Conservation (phyloP, 2,113 vertebrate species). For the Prochilodus magdalenae region DNA sequence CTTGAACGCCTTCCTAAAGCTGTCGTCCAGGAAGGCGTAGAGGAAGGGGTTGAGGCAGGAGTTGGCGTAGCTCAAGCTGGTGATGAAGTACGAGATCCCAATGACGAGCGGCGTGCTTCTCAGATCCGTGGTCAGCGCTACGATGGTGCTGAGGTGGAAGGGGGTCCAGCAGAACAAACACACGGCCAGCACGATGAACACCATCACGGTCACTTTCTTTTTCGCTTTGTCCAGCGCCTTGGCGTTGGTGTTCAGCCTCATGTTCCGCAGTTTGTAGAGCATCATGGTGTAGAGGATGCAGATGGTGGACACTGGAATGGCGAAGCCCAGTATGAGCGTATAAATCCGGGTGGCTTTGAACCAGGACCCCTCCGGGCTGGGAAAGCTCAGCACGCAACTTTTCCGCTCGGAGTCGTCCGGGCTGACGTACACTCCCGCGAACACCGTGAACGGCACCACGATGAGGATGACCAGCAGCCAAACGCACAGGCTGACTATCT, state of each 20-base stretch:
- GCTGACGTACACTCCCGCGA: conserved; percentile 79
- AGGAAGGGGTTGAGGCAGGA: conserved; percentile 91
- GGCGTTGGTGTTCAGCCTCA: conserved; percentile 84
- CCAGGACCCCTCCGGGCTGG: conserved; percentile 85
- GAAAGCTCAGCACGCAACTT: conserved; percentile 89
- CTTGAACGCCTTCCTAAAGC: conserved; percentile 86
- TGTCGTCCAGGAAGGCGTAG: conserved; percentile 89
- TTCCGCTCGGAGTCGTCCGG: conserved; percentile 76
- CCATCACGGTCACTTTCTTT: conserved; percentile 89
- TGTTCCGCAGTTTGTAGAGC: conserved; percentile 84
- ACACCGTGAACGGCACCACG: conserved; percentile 86
- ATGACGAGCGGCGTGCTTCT: conserved; percentile 85
- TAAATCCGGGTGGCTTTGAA: conserved; percentile 89
- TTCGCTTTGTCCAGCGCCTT: conserved; percentile 91
- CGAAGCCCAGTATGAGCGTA: conserved; percentile 86
- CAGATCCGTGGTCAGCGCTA: conserved; percentile 88
- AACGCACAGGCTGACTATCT: conserved; percentile 84
- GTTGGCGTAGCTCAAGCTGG: conserved; percentile 91
- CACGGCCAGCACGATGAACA: conserved; percentile 87
- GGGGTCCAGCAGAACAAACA: conserved; percentile 92
- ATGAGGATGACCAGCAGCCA: conserved; percentile 87
- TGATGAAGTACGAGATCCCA: conserved; percentile 87
- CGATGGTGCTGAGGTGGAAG: conserved; percentile 89
- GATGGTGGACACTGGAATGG: conserved; percentile 87
- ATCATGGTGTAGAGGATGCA: conserved; percentile 87